These are phyloP conservation scores for Sander vitreus DNA, from an alignment of 2,113 vertebrate species.

Conservation along the genomic window DNA sequence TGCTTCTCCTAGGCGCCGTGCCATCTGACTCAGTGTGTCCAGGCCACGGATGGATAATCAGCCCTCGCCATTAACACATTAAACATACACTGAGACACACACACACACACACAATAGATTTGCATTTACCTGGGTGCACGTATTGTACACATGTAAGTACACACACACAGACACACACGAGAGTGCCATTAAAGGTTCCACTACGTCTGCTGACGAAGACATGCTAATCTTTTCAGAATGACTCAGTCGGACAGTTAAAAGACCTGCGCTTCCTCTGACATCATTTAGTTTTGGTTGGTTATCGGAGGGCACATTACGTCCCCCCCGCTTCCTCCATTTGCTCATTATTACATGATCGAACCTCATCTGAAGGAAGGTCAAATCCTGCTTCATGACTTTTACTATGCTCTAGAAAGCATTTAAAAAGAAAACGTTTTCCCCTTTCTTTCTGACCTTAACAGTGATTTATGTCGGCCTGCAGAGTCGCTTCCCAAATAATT, in stretches of 20 bases:
- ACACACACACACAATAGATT: slow-evolving; percentile 53
- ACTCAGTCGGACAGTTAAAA: slow-evolving; percentile 29
- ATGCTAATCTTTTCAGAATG: slow-evolving; percentile 36
- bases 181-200: slow-evolving; percentile 68
- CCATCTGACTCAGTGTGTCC: slow-evolving; percentile 72
- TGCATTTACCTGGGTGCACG: slow-evolving; percentile 29
- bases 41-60: slow-evolving; percentile 66
- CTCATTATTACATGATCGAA: background rate
- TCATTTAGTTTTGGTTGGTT: slow-evolving; percentile 16
- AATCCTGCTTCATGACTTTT: background rate
- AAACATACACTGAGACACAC: slow-evolving; percentile 69
- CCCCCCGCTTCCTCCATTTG: background rate
- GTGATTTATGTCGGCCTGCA: slow-evolving; percentile 28
- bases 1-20: slow-evolving; percentile 47
- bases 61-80: slow-evolving; percentile 76
- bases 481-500: slow-evolving; percentile 23
- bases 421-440: background rate
- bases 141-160: slow-evolving; percentile 32
- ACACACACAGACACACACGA: slow-evolving; percentile 39
- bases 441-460: background rate
- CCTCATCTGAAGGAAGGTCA: slow-evolving; percentile 21
- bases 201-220: slow-evolving; percentile 21
- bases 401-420: background rate
- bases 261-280: slow-evolving; percentile 35
- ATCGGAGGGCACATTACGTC: background rate